phyloP scores from a whole-genome alignment of 2,888 invertebrate species.

The Seira musarum region DNA sequence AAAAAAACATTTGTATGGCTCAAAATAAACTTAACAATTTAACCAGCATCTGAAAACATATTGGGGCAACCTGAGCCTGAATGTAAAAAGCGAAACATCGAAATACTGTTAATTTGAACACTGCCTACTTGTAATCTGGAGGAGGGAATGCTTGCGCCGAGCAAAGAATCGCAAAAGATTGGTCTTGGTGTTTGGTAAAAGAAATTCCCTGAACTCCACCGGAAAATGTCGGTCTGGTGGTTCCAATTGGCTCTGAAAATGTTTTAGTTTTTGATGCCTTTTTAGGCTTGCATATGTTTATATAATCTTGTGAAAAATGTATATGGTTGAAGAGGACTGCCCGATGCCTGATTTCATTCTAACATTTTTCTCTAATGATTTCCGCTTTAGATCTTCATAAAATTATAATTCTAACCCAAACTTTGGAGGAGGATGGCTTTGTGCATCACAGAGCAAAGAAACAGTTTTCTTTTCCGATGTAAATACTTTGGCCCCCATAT shows the following conservation, averaged over 20 bases:
- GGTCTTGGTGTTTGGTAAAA: constrained; percentile 58
- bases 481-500: constrained; percentile 61
- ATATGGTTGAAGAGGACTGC: too few species aligned
- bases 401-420: constrained; percentile 64
- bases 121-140: constrained; percentile 65
- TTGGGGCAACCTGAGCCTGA: constrained; percentile 33
- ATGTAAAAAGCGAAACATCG: neutral
- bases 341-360: too few species aligned
- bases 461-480: constrained; percentile 53
- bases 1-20: neutral
- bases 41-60: too few species aligned
- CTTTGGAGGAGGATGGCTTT: constrained; percentile 69
- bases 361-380: too few species aligned
- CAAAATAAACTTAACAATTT: too few species aligned
- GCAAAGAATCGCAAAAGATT: constrained; percentile 65
- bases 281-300: too few species aligned
- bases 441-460: constrained; percentile 68
- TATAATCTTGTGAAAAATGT: too few species aligned
- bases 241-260: constrained; percentile 73
- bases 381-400: too few species aligned
- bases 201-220: constrained; percentile 73
- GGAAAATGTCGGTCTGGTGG: constrained; percentile 73
- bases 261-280: too few species aligned
- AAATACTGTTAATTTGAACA: too few species aligned
- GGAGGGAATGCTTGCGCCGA: constrained; percentile 68